Evolutionary conservation across 2,113 vertebrate species (phyloP).

Genomic region (Nannobrachium achirus): DNA sequence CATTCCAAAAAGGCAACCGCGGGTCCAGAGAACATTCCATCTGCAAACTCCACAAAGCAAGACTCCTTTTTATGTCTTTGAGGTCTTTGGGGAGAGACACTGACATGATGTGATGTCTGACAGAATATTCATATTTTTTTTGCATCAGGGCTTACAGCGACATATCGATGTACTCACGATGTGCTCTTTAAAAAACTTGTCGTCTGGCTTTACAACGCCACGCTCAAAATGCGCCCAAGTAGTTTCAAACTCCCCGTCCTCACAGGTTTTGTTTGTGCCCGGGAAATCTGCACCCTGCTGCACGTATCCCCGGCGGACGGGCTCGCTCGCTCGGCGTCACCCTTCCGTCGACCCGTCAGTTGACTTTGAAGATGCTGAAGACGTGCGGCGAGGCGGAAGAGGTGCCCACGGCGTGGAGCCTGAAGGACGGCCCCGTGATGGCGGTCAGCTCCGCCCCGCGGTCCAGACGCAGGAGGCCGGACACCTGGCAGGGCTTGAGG

Average conservation of each 20-base stretch:
- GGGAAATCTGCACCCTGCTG: no score
- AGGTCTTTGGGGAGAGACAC: conserved; percentile 34
- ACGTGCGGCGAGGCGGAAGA: conserved; percentile 79
- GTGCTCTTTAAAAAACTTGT: conserved; percentile 15
- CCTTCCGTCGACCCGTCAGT: conserved; percentile 70
- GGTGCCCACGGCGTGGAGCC: conserved; percentile 80
- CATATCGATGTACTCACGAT: neutral
- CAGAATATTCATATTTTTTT: conserved; percentile 19
- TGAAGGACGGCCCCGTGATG: conserved; percentile 81
- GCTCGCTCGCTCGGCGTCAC: neutral
- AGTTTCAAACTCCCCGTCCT: neutral
- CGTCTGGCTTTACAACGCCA: no score
- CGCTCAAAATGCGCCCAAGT: neutral
- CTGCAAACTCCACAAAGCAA: conserved; percentile 60
- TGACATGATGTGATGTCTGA: conserved; percentile 24
- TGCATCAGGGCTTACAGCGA: conserved; percentile 10
- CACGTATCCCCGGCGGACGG: no score
- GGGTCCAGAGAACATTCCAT: conserved; percentile 56
- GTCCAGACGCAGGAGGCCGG: conserved; percentile 83
- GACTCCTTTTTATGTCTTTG: conserved; percentile 44
- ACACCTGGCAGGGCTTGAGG: conserved; percentile 88
- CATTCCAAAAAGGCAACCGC: conserved; percentile 51
- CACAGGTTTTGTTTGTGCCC: neutral
- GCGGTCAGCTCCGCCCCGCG: conserved; percentile 82
- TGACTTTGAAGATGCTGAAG: conserved; percentile 92